phyloP scores from a whole-genome alignment of 2,888 invertebrate genomes.

The Nephrotoma flavescens region DNA sequence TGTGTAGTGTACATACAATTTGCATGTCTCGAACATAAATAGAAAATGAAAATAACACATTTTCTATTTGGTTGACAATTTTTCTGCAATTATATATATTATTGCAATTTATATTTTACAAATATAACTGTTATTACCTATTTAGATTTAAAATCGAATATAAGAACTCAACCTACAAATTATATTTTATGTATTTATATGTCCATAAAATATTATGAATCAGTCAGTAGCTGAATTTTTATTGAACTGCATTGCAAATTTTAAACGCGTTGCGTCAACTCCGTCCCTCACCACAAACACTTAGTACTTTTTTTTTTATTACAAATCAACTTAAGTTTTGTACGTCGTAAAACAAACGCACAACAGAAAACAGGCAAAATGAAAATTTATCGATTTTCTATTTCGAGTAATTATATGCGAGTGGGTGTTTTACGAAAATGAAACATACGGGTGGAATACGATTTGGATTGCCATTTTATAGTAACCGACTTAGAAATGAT shows the following conservation, averaged over 20 bases:
- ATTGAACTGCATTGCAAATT: neutral
- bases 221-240: neutral
- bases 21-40: neutral
- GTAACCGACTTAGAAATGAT: too few relatives aligned
- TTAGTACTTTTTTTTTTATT: neutral
- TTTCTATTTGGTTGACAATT: neutral
- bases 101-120: neutral
- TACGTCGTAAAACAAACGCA: too few relatives aligned
- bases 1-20: neutral
- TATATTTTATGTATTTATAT: neutral
- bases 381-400: neutral
- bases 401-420: neutral
- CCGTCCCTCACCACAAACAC: too few relatives aligned
- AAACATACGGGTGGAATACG: neutral
- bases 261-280: too few relatives aligned
- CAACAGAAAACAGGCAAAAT: too few relatives aligned
- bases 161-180: neutral
- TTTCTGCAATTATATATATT: neutral
- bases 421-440: neutral
- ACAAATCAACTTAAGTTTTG: neutral
- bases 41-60: neutral
- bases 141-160: neutral
- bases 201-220: neutral
- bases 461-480: too few relatives aligned
- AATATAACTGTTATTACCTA: neutral